These are phyloP conservation scores for Cirrhinus mrigala DNA, from an alignment of 2,797 vertebrate genomes.

Conservation along the genomic window DNA sequence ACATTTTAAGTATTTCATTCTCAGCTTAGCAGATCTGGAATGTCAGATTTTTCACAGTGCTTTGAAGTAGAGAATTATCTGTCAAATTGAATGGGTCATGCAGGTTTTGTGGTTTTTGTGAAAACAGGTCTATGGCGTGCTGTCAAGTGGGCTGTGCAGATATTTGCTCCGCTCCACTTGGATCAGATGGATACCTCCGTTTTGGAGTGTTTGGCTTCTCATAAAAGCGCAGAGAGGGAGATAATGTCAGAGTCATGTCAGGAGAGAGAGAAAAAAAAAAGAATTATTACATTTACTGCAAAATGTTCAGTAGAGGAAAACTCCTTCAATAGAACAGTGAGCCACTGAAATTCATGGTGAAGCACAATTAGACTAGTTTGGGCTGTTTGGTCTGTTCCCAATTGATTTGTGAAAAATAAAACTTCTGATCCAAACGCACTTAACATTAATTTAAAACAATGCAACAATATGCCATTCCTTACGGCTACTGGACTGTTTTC, in stretches of 20 bases:
- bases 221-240: not conserved
- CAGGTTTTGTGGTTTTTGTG: not conserved
- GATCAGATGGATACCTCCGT: conserved; percentile 6
- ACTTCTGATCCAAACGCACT: not conserved
- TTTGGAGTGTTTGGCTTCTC: conserved; percentile 19
- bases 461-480: not conserved
- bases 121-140: not conserved
- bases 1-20: not conserved
- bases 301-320: not conserved
- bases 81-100: not conserved
- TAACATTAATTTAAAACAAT: not conserved
- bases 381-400: not conserved
- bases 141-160: conserved; percentile 16
- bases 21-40: not conserved
- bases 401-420: conserved; percentile 1
- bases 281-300: not conserved
- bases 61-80: not conserved
- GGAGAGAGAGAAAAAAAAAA: not conserved
- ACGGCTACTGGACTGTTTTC: conserved; percentile 2
- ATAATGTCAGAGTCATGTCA: conserved; percentile 13
- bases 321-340: not conserved
- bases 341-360: not conserved
- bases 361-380: not conserved
- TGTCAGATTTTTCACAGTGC: not conserved
- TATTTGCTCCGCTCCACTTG: not conserved